Evolutionary conservation across 1,140 invertebrate species (phyloP).

Genomic region (Pseudomyrmex dendroicus): DNA sequence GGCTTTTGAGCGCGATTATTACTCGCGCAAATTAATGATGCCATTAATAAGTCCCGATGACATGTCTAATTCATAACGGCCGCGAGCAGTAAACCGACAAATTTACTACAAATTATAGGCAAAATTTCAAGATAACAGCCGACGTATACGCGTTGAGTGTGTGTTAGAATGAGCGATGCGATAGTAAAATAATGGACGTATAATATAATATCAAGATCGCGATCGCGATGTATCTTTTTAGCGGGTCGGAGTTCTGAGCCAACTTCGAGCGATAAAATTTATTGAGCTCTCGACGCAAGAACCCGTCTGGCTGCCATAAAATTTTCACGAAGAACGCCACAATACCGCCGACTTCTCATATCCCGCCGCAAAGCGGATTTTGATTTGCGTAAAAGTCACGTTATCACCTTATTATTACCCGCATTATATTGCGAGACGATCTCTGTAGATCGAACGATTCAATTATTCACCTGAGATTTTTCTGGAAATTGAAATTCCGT

Average conservation of each 20-base stretch:
- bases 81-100: neutral
- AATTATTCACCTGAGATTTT: neutral
- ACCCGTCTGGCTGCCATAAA: neutral
- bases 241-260: neutral
- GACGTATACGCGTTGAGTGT: no score
- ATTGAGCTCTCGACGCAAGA: neutral
- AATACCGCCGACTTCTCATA: neutral
- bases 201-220: neutral
- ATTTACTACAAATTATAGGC: neutral
- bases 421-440: neutral
- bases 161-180: no score
- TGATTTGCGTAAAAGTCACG: neutral
- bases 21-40: conserved; percentile 36
- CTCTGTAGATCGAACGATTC: neutral
- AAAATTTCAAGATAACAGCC: no score
- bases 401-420: neutral
- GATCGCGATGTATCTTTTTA: neutral
- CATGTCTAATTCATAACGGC: conserved; percentile 2
- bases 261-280: conserved; percentile 12
- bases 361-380: neutral
- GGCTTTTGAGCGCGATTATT: conserved; percentile 22
- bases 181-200: neutral
- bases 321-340: conserved; percentile 1
- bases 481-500: neutral
- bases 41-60: conserved; percentile 31